A percentile compares a stretch with the other conserved stretches of the same genome.
Conservation (phyloP, 2,888 invertebrate species). For the Drosophila buzzatii region DNA sequence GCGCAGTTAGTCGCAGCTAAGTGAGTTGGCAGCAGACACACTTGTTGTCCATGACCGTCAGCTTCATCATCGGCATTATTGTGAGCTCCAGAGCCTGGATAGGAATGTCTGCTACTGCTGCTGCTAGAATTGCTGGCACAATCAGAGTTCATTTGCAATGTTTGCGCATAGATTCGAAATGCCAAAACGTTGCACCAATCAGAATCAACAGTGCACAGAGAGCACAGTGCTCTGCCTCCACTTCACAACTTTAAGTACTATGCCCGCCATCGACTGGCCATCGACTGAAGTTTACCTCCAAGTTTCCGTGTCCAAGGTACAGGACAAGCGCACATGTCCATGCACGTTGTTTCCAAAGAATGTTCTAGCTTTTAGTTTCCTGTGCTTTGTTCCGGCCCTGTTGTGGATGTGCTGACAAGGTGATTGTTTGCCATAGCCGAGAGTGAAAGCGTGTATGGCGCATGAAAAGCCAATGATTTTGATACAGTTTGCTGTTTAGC, state of each 20-base stretch:
- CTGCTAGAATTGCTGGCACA: constrained; percentile 51
- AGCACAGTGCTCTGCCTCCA: neutral
- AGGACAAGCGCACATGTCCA: constrained; percentile 4
- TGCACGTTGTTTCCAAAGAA: constrained; percentile 8
- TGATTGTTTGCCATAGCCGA: constrained; percentile 18
- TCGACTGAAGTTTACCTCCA: constrained; percentile 41
- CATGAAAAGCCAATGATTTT: constrained; percentile 29
- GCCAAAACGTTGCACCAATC: constrained; percentile 57
- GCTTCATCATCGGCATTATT: constrained; percentile 24
- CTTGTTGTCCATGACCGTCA: constrained; percentile 6
- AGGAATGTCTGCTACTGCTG: constrained; percentile 8
- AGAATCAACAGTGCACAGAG: constrained; percentile 19
- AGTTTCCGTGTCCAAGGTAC: constrained; percentile 20
- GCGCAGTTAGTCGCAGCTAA: neutral
- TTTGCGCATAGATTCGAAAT: constrained; percentile 64
- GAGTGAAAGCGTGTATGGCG: constrained; percentile 2
- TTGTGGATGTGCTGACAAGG: constrained; percentile 41
- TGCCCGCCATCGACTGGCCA: constrained; percentile 9
- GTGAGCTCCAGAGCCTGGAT: constrained; percentile 17
- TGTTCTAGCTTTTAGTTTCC: constrained; percentile 38
- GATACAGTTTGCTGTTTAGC: neutral
- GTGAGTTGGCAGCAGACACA: constrained; percentile 3
- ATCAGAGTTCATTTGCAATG: constrained; percentile 72
- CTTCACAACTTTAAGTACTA: constrained; percentile 24
- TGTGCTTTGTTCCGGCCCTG: constrained; percentile 43